These are phyloP conservation scores for Hystrix brachyura DNA, from an alignment of 2,113 vertebrate genomes.

Conservation along the genomic window DNA sequence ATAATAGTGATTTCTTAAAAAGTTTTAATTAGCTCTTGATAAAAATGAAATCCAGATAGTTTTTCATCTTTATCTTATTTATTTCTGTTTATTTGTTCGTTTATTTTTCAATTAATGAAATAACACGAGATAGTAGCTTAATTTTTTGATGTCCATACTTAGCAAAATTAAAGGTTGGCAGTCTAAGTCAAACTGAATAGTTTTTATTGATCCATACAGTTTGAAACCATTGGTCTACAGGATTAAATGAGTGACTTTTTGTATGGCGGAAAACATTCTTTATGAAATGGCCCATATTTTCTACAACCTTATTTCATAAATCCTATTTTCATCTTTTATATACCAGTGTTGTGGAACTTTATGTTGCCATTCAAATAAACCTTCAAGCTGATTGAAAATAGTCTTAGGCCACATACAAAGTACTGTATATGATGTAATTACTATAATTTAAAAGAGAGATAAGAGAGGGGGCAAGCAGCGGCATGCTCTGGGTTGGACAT, in stretches of 20 bases:
- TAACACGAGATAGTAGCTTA: background rate
- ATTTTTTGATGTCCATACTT: background rate
- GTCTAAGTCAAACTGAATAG: background rate
- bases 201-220: background rate
- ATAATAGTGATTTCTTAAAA: background rate
- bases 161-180: background rate
- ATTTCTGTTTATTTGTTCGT: background rate
- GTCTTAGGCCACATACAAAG: background rate
- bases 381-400: background rate
- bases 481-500: background rate
- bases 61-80: conserved; percentile 39
- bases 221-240: background rate
- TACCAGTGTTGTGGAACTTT: background rate
- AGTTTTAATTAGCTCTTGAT: background rate
- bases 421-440: background rate
- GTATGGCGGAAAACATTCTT: background rate
- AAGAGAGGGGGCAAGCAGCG: background rate
- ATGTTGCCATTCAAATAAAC: background rate
- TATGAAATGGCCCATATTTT: background rate
- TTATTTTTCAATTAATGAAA: background rate
- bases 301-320: background rate
- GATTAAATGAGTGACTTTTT: background rate
- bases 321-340: background rate
- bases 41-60: conserved; percentile 3
- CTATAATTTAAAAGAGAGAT: background rate